phyloP scores from a whole-genome alignment of 2,113 vertebrate genomes.

The Diphyllodes magnificus region DNA sequence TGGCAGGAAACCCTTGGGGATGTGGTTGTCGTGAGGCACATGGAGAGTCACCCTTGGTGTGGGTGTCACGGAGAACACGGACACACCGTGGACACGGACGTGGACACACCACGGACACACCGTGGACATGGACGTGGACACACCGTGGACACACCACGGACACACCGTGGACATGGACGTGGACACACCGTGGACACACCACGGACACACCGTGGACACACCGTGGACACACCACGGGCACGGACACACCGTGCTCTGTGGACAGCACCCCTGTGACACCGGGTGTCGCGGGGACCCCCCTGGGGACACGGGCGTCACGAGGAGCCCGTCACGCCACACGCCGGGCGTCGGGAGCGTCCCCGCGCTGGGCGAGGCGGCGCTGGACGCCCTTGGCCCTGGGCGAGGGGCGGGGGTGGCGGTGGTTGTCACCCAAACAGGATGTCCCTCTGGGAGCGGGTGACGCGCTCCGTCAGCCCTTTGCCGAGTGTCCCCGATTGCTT shows the following conservation, averaged over 20 bases:
- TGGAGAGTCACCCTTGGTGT: rapidly evolving
- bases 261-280: rapidly evolving
- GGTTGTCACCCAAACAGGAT: conserved; percentile 42
- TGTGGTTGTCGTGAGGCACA: rapidly evolving
- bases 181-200: no score
- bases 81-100: no score
- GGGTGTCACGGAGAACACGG: rapidly evolving
- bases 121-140: background rate
- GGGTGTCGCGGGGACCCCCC: background rate
- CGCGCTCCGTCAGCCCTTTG: conserved; percentile 50
- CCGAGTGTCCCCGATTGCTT: conserved; percentile 50
- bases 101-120: background rate
- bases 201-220: background rate
- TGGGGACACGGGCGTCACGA: rapidly evolving
- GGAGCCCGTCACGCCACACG: background rate
- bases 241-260: rapidly evolving
- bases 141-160: no score
- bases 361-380: background rate
- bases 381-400: background rate
- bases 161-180: no score
- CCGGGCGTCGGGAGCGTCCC: background rate
- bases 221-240: rapidly evolving
- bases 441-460: conserved; percentile 48
- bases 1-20: rapidly evolving
- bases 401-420: background rate